A percentile compares a stretch with the other conserved stretches of the same genome.
Evolutionary conservation across 2,113 vertebrate genomes (phyloP).

Genomic region (Potamarius usumacintae): DNA sequence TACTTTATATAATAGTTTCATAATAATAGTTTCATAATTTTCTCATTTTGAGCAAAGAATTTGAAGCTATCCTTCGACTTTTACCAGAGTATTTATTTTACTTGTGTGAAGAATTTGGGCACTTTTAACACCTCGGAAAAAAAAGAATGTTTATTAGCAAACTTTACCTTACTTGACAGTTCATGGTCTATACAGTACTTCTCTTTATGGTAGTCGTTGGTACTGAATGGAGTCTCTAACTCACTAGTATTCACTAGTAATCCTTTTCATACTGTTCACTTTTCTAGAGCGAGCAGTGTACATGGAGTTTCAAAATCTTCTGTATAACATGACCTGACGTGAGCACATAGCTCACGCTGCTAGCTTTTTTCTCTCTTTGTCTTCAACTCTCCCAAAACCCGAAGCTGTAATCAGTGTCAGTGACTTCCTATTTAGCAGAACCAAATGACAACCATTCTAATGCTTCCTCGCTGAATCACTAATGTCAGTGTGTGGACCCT

Average conservation of each 20-base stretch:
- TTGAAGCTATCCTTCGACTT: background rate
- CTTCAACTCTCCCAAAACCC: background rate
- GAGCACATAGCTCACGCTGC: background rate
- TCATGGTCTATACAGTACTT: background rate
- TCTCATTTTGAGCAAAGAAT: background rate
- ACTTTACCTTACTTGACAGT: background rate
- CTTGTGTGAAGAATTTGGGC: background rate
- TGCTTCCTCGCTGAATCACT: slow-evolving; percentile 2
- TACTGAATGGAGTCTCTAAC: background rate
- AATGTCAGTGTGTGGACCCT: slow-evolving; percentile 25
- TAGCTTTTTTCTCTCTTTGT: background rate
- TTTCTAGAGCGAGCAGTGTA: background rate
- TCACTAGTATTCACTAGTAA: background rate
- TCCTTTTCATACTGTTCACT: background rate
- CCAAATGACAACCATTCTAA: slow-evolving; percentile 28
- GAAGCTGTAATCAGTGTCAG: slow-evolving; percentile 40
- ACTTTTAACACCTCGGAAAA: background rate
- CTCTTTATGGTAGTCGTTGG: background rate
- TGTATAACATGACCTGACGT: slow-evolving; percentile 3
- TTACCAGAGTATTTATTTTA: background rate
- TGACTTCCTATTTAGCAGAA: slow-evolving; percentile 30
- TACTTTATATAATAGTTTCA: background rate
- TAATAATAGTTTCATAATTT: background rate
- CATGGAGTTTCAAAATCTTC: background rate
- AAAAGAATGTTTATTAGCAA: background rate